phyloP scores from a whole-genome alignment of 2,888 invertebrate genomes.

The Rhingia campestris region DNA sequence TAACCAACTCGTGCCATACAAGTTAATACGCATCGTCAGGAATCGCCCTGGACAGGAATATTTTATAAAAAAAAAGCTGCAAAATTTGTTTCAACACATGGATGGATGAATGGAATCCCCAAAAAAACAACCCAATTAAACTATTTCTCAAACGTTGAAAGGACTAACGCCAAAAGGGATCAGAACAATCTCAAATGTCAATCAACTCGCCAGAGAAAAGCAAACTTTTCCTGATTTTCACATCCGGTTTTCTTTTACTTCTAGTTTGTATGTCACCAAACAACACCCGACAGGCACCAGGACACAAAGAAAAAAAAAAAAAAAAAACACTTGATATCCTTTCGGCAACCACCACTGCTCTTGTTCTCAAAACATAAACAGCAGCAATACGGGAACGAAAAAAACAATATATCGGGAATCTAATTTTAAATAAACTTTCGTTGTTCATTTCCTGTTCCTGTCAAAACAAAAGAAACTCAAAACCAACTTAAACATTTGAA shows the following conservation, averaged over 20 bases:
- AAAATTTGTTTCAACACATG: no score
- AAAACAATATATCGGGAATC: conserved; percentile 68
- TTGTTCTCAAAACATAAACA: background rate
- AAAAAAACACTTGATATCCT: conserved; percentile 52
- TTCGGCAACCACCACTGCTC: background rate
- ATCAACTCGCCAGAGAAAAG: conserved; percentile 53
- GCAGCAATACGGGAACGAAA: conserved; percentile 23
- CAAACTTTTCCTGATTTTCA: conserved; percentile 61
- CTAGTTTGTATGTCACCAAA: conserved; percentile 16
- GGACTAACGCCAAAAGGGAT: no score
- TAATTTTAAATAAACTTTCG: conserved; percentile 73
- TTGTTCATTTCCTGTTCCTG: conserved; percentile 74
- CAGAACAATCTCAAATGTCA: conserved; percentile 57
- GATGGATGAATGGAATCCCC: no score
- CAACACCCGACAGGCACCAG: conserved; percentile 40
- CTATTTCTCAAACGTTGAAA: no score
- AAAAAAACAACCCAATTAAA: no score
- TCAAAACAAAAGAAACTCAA: conserved; percentile 73
- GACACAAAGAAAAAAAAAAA: conserved; percentile 30
- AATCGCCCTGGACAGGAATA: no score
- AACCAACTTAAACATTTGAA: conserved; percentile 68
- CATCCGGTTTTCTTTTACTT: conserved; percentile 32
- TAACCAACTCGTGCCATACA: no score
- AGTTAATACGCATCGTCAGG: no score
- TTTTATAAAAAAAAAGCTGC: no score